A percentile compares a stretch with the other conserved stretches of the same genome.
phyloP scores from a whole-genome alignment of 2,113 vertebrate species.

The Megatriorchis doriae region DNA sequence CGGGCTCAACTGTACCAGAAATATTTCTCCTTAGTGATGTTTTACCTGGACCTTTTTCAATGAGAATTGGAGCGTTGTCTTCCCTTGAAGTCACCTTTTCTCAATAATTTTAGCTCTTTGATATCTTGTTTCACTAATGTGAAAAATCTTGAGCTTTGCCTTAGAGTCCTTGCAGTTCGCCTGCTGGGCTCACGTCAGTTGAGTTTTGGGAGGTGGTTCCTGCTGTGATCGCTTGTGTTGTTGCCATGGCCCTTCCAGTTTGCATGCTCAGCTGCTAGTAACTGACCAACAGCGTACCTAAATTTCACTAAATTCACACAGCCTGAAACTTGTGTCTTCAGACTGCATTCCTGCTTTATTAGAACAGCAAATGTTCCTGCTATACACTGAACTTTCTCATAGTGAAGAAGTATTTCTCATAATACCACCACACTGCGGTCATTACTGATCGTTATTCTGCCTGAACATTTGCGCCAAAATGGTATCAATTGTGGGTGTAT shows the following conservation, averaged over 20 bases:
- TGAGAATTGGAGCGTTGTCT: neutral
- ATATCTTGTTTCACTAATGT: neutral
- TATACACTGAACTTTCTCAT: neutral
- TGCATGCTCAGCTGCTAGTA: neutral
- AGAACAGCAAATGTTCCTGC: neutral
- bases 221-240: neutral
- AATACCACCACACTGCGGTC: no score
- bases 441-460: neutral
- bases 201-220: neutral
- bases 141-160: neutral
- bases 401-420: neutral
- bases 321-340: neutral
- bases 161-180: neutral
- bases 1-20: neutral
- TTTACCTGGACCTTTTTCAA: neutral
- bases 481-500: neutral
- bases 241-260: neutral
- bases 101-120: neutral
- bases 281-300: neutral
- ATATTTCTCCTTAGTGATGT: neutral
- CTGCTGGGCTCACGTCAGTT: neutral
- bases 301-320: neutral
- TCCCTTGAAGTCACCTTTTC: neutral
- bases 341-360: neutral
- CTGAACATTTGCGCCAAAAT: neutral